Evolutionary conservation across 1,140 invertebrate genomes (phyloP), one percentile per base, ranked within the genome.

Genomic region (Lasaia peninsularis): DNA sequence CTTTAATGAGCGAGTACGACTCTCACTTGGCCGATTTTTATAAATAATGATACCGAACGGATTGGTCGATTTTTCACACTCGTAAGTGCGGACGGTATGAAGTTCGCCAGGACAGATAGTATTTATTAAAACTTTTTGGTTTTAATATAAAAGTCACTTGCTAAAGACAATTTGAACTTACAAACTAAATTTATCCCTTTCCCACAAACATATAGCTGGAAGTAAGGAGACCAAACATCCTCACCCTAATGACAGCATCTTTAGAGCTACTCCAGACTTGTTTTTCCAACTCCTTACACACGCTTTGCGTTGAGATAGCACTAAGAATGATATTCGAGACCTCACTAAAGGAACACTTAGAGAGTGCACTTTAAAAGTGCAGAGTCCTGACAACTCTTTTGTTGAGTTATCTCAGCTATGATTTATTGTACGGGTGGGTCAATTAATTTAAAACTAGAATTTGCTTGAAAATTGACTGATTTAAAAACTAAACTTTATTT

Each of bases 161-260:
- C 40, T 60, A 60, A 60, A 49, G 33, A n/a, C 20, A 48, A 48
- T 16, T 48, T 48, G 31, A 52, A 34, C 31, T 12, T 52, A 33
- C 16, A 10, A 52, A 16, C 16, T 33, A 20, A n/a, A 14, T 32
- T 34, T 52, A 33, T n/a, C 24, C 5, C 24, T 28, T 34, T 33
- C 31, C 33, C 12, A 33, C n/a, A 21, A 33, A 7, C 16, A 4
- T 11, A 28, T 2, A 33, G 14, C 12, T 28, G 24, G 24, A 28
- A 28, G 32, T 34, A 52, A 52, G 18, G 14, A 32, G 9, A 52
- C 10, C 11, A 33, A 28, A 33, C 32, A 52, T 34, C 28, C 52
- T 65, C 48, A 53, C 59, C 60, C 56, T 69, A 69, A 69, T 66
- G 67, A 65, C 67, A 63, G 48, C 58, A 58, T 52, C 28, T 52